Evolutionary conservation across 2,113 vertebrate species (phyloP), one percentile per base, ranked within the genome.

Genomic region (Pycnonotus jocosus): DNA sequence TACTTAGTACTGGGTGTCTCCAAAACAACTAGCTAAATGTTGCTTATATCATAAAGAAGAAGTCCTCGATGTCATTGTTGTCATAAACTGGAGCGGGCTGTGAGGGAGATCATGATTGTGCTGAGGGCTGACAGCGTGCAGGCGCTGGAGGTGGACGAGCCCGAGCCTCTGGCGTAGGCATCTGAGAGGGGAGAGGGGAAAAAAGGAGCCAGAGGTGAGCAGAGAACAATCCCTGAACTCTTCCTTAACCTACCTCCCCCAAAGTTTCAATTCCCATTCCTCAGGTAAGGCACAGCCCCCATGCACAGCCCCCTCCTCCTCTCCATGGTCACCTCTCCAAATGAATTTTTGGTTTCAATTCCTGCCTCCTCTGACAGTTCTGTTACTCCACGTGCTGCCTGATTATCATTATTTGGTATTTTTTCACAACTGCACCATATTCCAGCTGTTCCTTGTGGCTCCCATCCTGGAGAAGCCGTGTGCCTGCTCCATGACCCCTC

Each of bases 51-150:
- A 97, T 98, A 97, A 98, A 98, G 97, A 66, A 97, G 97, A 92
- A 97, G 97, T 98, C 98, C 95, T 97, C 38, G 61, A 6, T 92
- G 95, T 93, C 40, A 74, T 87, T 95, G 73, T 96, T 95, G 99
- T 99, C 99, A 99, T 99, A 99, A 99, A 97, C 99, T 99, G 97
- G 99, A 99, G 95, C 99, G 98, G 8, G 99, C 99, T 98, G 99
- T 99, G 98, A 99, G 98, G 89, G 99, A 99, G 83, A 99, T 97
- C 96, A 99, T 98, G 98, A 99, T 98, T 81, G 99, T 99, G 89
- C 99, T 99, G 97, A 99, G 99, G 93, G 99, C 99, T 17, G 99
- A 99, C 56, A 99, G 97, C 0, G 99, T 99, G 57, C 99, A 99
- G 31, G 99, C 99, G 48, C 98, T 99, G 85, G 99, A 99, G 4